Conservation (phyloP, 2,113 vertebrate species). For the Struthidea cinerea region DNA sequence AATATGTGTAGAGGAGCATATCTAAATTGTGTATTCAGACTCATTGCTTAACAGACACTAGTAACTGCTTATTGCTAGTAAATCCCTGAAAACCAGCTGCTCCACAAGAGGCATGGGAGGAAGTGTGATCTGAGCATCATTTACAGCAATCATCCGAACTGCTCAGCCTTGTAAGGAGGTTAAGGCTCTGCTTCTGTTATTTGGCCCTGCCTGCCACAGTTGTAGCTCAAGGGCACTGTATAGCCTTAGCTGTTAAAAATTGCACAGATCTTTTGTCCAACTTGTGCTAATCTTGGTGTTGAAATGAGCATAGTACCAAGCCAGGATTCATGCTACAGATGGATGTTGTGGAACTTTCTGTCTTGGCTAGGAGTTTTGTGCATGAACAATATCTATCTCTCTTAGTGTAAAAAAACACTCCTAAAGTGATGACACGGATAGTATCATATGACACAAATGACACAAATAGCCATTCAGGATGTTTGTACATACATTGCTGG, state of each 20-base stretch:
- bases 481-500: not conserved
- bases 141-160: not conserved
- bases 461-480: not conserved
- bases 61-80: not conserved
- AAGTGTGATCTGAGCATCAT: conserved; percentile 15
- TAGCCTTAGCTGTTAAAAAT: not conserved
- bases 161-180: not conserved
- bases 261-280: not conserved
- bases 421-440: not conserved
- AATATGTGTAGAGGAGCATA: not conserved
- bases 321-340: not conserved
- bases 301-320: not conserved
- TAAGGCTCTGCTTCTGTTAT: not conserved
- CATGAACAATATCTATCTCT: not conserved
- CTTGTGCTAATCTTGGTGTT: not conserved
- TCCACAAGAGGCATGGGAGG: not conserved
- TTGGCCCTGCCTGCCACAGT: not conserved
- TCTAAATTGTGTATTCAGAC: conserved; percentile 1
- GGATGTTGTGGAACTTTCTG: not conserved
- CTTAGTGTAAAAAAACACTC: not conserved
- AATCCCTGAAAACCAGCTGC: conserved; percentile 26
- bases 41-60: not conserved
- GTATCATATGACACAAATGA: not conserved
- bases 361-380: not conserved
- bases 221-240: not conserved